Evolutionary conservation across 1,140 invertebrate genomes (phyloP), one percentile per base, ranked within the genome.

Genomic region (Agraylea sexmaculata): DNA sequence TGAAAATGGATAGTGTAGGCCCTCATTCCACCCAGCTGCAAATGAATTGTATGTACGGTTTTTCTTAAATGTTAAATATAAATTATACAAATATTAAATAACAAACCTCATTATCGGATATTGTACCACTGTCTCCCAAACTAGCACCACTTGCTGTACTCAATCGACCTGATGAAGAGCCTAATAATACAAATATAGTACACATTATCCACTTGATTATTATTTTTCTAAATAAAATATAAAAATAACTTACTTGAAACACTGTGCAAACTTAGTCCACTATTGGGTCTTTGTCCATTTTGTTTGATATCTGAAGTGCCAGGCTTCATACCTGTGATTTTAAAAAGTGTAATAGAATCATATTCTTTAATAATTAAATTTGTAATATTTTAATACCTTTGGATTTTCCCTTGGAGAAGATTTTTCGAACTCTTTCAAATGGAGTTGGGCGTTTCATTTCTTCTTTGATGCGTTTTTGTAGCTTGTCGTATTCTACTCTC

Each of bases 91-190:
- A 8, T 6, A 8, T 7, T 12, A n/a, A 32, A 6, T 6, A 32
- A 13, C 13, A 50, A 52, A 50, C 83, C 45, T 88, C 83, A 39
- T 77, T 74, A 54, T 88, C 84, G 1, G 83, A 87, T 56, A 86
- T 82, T 1, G 82, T 83, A 36, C 83, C 83, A 52, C 82, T 86
- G 50, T 88, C 85, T 0, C 79, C 83, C 0, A 84, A 66, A 51
- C 82, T 85, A 15, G 75, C 76, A 2, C 78, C 80, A 51, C 82
- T 85, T 0, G 74, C 77, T 2, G 76, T 82, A 51, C 82, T 85
- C 47, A 87, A 73, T 19, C 83, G 71, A 2, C 83, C 83, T 4
- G 83, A 85, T 0, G 83, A 86, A 1, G 81, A 84, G 62, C 77
- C 77, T 80, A 37, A 17, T 43, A 52, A 34, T 20, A 39, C 17